These are phyloP conservation scores for Rhynchophorus ferrugineus DNA, from an alignment of 1,140 invertebrate species.

Conservation along the genomic window DNA sequence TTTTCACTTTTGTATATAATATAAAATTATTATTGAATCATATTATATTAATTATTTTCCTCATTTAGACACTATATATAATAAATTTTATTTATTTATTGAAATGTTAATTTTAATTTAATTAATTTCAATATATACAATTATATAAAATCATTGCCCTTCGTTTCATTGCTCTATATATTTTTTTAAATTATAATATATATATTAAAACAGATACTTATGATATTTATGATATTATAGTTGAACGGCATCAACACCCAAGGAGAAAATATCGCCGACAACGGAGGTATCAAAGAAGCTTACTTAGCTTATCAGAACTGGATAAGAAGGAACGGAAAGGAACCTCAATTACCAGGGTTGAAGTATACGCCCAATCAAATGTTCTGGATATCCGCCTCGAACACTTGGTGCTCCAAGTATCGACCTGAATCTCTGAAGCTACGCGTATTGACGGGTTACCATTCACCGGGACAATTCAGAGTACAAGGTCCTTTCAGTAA, in stretches of 20 bases:
- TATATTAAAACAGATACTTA: too few relatives aligned
- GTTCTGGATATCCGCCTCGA: slow-evolving; percentile 69
- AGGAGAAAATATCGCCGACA: slow-evolving; percentile 63
- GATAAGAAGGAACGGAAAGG: slow-evolving; percentile 36
- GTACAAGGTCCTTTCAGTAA: slow-evolving; percentile 86
- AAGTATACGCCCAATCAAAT: slow-evolving; percentile 52
- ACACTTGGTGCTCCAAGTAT: slow-evolving; percentile 60
- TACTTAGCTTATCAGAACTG: slow-evolving; percentile 50
- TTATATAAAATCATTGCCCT: too few relatives aligned
- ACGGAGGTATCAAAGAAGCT: slow-evolving; percentile 57
- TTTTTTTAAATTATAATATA: too few relatives aligned
- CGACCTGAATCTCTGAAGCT: slow-evolving; percentile 65
- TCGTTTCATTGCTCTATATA: too few relatives aligned
- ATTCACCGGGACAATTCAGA: slow-evolving; percentile 73
- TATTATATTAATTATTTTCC: too few relatives aligned
- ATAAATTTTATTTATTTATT: too few relatives aligned
- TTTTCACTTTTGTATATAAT: too few relatives aligned
- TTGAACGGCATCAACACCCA: slow-evolving; percentile 55
- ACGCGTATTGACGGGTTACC: slow-evolving; percentile 65
- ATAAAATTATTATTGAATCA: too few relatives aligned
- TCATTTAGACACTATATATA: too few relatives aligned
- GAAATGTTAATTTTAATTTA: too few relatives aligned
- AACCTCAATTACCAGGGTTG: slow-evolving; percentile 43
- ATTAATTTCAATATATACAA: too few relatives aligned
- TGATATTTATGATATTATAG: too few relatives aligned